Evolutionary conservation across 1,140 invertebrate genomes (phyloP).

Genomic region (Globodera ellingtonae): DNA sequence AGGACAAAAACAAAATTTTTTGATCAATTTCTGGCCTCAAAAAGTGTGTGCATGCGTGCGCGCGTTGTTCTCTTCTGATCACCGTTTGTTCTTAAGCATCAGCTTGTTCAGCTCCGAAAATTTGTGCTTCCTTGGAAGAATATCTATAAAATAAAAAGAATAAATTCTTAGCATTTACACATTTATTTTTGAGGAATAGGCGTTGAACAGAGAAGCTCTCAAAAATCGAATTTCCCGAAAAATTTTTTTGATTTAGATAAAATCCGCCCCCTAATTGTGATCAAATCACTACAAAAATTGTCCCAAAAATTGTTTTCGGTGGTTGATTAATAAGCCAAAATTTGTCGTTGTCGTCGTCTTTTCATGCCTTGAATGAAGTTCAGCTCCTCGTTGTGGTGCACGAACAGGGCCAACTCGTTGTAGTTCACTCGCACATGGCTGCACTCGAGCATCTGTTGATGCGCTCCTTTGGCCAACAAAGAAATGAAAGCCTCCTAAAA

Average conservation of each 20-base stretch:
- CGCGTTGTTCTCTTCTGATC: neutral
- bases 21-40: too few relatives aligned
- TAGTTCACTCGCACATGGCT: constrained; percentile 11
- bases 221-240: neutral
- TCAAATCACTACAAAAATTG: too few relatives aligned
- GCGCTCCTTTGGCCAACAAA: constrained; percentile 27
- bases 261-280: too few relatives aligned
- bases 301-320: neutral
- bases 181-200: neutral
- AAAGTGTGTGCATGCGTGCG: too few relatives aligned
- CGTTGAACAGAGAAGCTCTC: neutral
- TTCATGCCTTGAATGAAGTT: constrained; percentile 30
- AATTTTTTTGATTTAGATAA: too few relatives aligned
- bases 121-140: constrained; percentile 27
- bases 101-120: constrained; percentile 29
- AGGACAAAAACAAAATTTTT: too few relatives aligned
- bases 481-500: constrained; percentile 32
- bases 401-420: constrained; percentile 22
- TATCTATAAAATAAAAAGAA: constrained; percentile 29
- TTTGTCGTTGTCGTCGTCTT: too few relatives aligned
- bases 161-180: neutral
- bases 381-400: constrained; percentile 32
- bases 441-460: constrained; percentile 17
- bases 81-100: constrained; percentile 13
- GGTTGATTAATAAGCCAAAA: neutral